Evolutionary conservation across 1,140 invertebrate genomes (phyloP).

Genomic region (Linepithema humile): DNA sequence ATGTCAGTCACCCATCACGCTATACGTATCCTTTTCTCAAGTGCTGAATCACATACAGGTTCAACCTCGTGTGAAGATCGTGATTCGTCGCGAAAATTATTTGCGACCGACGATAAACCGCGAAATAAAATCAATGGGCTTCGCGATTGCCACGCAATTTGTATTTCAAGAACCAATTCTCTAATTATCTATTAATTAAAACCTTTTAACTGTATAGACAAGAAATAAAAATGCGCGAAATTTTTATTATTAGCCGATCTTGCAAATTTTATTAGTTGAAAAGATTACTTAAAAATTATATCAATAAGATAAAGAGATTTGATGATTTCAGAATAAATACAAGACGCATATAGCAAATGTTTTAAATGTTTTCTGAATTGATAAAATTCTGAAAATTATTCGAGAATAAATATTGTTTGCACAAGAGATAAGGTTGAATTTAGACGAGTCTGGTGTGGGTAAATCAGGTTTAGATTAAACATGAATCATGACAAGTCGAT

Average conservation of each 20-base stretch:
- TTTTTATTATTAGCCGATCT: neutral
- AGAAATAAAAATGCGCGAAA: neutral
- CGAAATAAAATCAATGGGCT: slow-evolving; percentile 11
- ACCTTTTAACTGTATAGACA: neutral
- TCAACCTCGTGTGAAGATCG: slow-evolving; percentile 22
- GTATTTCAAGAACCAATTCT: neutral
- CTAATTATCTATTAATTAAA: neutral
- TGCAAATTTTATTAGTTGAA: neutral
- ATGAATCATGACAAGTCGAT: slow-evolving; percentile 39
- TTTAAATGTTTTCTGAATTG: neutral
- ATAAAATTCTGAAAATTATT: neutral
- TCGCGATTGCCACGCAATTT: neutral
- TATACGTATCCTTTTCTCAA: slow-evolving; percentile 36
- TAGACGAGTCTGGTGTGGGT: neutral
- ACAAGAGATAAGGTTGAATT: slow-evolving; percentile 6
- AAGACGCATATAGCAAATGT: neutral
- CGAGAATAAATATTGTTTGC: neutral
- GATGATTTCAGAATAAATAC: neutral
- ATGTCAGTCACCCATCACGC: slow-evolving; percentile 40
- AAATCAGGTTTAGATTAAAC: slow-evolving; percentile 44
- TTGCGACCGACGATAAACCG: slow-evolving; percentile 10
- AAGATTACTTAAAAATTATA: neutral
- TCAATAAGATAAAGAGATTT: neutral
- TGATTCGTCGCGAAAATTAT: slow-evolving; percentile 40
- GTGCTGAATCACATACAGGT: slow-evolving; percentile 19